Base-by-base conservation (phyloP, 2,888 invertebrate genomes). In the Plagodis dolabraria region DNA sequence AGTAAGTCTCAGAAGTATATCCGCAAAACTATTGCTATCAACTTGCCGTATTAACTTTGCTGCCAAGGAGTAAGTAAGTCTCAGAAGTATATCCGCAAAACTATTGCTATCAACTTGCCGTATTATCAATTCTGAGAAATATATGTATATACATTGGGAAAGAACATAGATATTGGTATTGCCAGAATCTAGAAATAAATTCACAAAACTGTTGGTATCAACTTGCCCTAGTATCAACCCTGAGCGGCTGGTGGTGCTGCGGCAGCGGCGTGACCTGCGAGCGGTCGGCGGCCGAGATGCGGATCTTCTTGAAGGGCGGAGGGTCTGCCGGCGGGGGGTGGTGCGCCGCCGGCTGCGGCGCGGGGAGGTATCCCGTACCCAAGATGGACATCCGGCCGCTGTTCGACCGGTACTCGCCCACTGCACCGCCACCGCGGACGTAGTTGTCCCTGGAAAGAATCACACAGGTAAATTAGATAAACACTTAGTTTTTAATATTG, bases 251-350 rank as follows among this genome's bases (percentile, higher is more conserved):
- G 65, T 90, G 93, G 63, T 89, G 93, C 74, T 82, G 88, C 71
- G 87, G 74, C 80, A 85, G 63, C 65, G 90, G 86, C 60, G 89
- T 79, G 70, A 82, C 78, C 53, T 85, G 82, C 72, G 76, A 71
- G 43, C 90, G 76, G 63, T 93, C 89, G 60, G 94, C 45, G 12
- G 60, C 93, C 69, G 93, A 93, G 82, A 95, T 93, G 63, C 95
- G 91, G 82, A 95, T 94, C 93, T 95, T 95, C 91, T 95, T 95
- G 90, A 94, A 94, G 83, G 95, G 94, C 73, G 94, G 94, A 68
- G 94, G 94, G 74, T 93, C 93, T 7, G 92, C 91, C 75, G 83
- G 91, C 64, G 87, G 91, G 66, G 86, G 90, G 72, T 89, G 82
- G 79, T 89, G 89, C 75, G 89, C 77, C 75, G 93, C 76, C 78